phyloP scores from a whole-genome alignment of 2,888 invertebrate genomes.

The Cyrtodaria siliqua region DNA sequence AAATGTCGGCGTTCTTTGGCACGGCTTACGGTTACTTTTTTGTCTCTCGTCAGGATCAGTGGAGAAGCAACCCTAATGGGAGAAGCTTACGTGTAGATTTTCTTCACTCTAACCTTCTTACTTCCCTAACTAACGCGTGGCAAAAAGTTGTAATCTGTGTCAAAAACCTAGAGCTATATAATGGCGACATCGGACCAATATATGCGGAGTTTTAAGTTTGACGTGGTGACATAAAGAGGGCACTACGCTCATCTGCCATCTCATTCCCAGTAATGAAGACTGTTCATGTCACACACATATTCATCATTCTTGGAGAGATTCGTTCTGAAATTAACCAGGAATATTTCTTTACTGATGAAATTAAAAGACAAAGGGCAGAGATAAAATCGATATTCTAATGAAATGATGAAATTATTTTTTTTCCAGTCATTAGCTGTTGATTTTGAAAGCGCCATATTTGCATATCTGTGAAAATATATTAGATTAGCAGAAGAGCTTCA shows the following conservation, averaged over 20 bases:
- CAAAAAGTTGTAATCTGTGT: too few relatives aligned
- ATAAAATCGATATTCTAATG: slow-evolving; percentile 45
- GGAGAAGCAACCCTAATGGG: too few relatives aligned
- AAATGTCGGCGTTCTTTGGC: too few relatives aligned
- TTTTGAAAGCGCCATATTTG: slow-evolving; percentile 39
- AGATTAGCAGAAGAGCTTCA: slow-evolving; percentile 21
- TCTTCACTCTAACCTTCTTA: too few relatives aligned
- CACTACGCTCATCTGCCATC: not conserved
- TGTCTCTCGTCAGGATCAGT: too few relatives aligned
- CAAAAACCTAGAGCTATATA: too few relatives aligned
- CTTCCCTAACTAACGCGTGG: too few relatives aligned
- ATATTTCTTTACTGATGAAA: slow-evolving; percentile 27
- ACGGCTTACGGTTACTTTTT: too few relatives aligned
- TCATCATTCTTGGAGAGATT: slow-evolving; percentile 21
- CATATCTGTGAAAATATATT: slow-evolving; percentile 33
- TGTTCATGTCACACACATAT: slow-evolving; percentile 38
- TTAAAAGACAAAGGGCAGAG: slow-evolving; percentile 30
- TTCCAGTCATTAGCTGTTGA: slow-evolving; percentile 36
- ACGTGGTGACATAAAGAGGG: too few relatives aligned
- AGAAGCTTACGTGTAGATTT: too few relatives aligned
- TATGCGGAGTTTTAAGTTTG: too few relatives aligned
- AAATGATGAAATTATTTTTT: slow-evolving; percentile 55
- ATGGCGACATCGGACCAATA: too few relatives aligned
- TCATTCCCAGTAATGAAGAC: slow-evolving; percentile 22
- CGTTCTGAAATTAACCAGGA: slow-evolving; percentile 37